A percentile compares a stretch with the other conserved stretches of the same genome.
Conservation (phyloP, 64 coral and sea anemone species). For the Exaiptasia diaphana region DNA sequence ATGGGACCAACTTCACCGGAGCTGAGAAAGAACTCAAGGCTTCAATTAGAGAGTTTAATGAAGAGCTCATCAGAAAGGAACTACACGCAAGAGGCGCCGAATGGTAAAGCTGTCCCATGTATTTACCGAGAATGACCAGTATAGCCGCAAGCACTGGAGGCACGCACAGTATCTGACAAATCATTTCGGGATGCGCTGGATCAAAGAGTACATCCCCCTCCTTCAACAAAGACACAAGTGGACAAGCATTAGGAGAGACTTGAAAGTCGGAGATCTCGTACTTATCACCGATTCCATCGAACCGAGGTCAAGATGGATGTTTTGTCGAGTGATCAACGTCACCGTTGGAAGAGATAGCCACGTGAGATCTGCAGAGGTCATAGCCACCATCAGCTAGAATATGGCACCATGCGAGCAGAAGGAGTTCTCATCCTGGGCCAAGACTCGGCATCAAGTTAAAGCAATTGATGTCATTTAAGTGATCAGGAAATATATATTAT, state of each 20-base stretch:
- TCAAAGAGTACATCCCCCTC: background rate
- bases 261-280: slow-evolving; percentile 2
- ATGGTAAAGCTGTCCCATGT: background rate
- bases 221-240: slow-evolving; percentile 30
- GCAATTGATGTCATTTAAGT: background rate
- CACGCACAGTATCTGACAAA: background rate
- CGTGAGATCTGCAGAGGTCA: slow-evolving; percentile 2
- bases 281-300: background rate
- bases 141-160: background rate
- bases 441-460: background rate
- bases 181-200: slow-evolving; percentile 16
- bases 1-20: slow-evolving; percentile 29
- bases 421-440: background rate
- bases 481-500: background rate
- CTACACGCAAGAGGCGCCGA: background rate
- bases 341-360: slow-evolving; percentile 1
- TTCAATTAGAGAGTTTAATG: background rate
- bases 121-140: background rate
- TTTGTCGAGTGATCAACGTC: slow-evolving; percentile 8
- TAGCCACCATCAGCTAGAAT: background rate
- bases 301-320: background rate
- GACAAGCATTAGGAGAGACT: background rate
- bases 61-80: background rate
- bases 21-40: slow-evolving; percentile 1
- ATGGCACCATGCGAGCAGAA: background rate